phyloP scores from a whole-genome alignment of 2,888 invertebrate genomes.

The Glaucopsyche alexis region DNA sequence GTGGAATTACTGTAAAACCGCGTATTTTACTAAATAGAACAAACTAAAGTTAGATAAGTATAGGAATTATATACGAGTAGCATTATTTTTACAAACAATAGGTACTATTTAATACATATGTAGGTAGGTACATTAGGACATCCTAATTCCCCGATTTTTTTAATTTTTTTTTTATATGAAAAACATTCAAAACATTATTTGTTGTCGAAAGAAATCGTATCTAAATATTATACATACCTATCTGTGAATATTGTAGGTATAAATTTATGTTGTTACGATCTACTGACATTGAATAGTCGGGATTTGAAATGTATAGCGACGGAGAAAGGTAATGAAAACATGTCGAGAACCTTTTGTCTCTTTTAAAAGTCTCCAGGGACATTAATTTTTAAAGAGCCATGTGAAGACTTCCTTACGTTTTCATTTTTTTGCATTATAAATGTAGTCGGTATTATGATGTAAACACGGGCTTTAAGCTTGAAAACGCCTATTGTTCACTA shows the following conservation, averaged over 20 bases:
- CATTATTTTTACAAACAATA: too few relatives aligned
- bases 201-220: neutral
- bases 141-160: too few relatives aligned
- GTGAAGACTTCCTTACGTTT: constrained; percentile 32
- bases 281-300: constrained; percentile 47
- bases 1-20: neutral
- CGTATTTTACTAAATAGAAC: neutral
- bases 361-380: constrained; percentile 38
- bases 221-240: neutral
- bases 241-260: constrained; percentile 36
- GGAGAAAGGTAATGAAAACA: constrained; percentile 41
- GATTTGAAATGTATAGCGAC: constrained; percentile 43
- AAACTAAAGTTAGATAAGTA: too few relatives aligned
- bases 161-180: too few relatives aligned
- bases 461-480: constrained; percentile 29
- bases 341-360: constrained; percentile 43
- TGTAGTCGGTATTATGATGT: constrained; percentile 30
- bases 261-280: constrained; percentile 49
- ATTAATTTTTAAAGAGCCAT: constrained; percentile 43
- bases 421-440: constrained; percentile 36
- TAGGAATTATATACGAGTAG: too few relatives aligned
- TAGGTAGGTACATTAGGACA: too few relatives aligned
- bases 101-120: too few relatives aligned
- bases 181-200: neutral
- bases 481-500: constrained; percentile 31